Percentiles rank a stretch among this genome's conserved stretches.
Conservation (phyloP, 2,888 invertebrate genomes). For the Eristalinus aeneus region DNA sequence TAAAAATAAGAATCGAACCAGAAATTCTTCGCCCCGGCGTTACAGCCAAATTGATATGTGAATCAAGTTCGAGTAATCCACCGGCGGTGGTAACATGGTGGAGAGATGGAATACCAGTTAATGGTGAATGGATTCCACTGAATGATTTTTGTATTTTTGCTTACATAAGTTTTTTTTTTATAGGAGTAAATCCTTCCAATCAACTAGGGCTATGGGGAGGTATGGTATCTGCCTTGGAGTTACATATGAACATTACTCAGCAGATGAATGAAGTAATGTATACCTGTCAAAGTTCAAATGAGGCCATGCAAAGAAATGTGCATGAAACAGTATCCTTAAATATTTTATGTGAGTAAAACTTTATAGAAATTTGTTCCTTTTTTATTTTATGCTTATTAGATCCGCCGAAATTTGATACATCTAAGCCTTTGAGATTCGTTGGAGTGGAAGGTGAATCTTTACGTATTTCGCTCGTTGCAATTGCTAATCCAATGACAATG, state of each 20-base stretch:
- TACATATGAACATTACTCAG: constrained; percentile 78
- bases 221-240: constrained; percentile 77
- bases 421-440: constrained; percentile 75
- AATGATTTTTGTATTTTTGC: background rate
- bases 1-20: constrained; percentile 77
- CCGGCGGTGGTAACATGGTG: constrained; percentile 79
- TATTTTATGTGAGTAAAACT: constrained; percentile 76
- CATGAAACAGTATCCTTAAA: constrained; percentile 78
- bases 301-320: constrained; percentile 77
- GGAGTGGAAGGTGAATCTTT: constrained; percentile 78
- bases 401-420: constrained; percentile 77
- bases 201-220: constrained; percentile 78
- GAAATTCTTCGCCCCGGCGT: constrained; percentile 78
- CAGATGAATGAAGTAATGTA: constrained; percentile 78
- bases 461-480: constrained; percentile 77
- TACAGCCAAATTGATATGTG: constrained; percentile 77
- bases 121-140: constrained; percentile 72
- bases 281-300: constrained; percentile 79
- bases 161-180: background rate
- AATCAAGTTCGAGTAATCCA: constrained; percentile 78
- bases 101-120: constrained; percentile 79
- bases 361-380: background rate
- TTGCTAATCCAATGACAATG: constrained; percentile 78
- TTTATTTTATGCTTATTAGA: constrained; percentile 67
- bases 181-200: constrained; percentile 76